These are phyloP conservation scores for Amiota minor DNA, from an alignment of 2,888 invertebrate species.

Conservation along the genomic window DNA sequence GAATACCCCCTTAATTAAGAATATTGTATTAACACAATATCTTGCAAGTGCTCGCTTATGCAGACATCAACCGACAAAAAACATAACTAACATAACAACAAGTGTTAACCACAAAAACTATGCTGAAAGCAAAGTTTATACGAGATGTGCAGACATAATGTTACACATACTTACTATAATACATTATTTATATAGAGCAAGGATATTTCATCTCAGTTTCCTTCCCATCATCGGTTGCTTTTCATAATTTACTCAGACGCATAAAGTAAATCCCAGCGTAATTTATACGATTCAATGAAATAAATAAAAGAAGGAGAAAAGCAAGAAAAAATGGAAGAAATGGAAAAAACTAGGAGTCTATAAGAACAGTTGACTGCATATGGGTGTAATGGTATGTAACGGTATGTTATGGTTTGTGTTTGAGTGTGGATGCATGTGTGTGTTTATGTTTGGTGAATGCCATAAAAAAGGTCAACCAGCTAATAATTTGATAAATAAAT, in stretches of 20 bases:
- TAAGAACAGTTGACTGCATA: background rate
- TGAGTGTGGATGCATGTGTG: background rate
- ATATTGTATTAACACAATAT: too few species aligned
- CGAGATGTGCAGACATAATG: too few species aligned
- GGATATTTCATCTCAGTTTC: background rate
- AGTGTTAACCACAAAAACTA: too few species aligned
- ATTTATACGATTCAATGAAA: conserved; percentile 15
- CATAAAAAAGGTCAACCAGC: conserved; percentile 8
- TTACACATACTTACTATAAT: too few species aligned
- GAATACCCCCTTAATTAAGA: too few species aligned
- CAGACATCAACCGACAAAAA: too few species aligned
- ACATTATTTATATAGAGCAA: background rate
- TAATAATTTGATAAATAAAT: conserved; percentile 6
- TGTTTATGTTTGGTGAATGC: background rate
- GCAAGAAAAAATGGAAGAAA: conserved; percentile 32
- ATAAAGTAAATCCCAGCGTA: background rate
- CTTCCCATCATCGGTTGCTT: background rate
- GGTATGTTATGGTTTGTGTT: background rate
- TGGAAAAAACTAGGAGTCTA: conserved; percentile 7
- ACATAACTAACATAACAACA: too few species aligned
- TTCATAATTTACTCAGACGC: background rate
- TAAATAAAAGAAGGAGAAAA: conserved; percentile 6
- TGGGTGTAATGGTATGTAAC: background rate
- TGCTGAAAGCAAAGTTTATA: too few species aligned
- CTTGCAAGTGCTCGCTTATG: too few species aligned